Percentiles rank a stretch among this genome's conserved stretches.
Evolutionary conservation across 2,888 invertebrate genomes (phyloP).

Genomic region (Clunio marinus): DNA sequence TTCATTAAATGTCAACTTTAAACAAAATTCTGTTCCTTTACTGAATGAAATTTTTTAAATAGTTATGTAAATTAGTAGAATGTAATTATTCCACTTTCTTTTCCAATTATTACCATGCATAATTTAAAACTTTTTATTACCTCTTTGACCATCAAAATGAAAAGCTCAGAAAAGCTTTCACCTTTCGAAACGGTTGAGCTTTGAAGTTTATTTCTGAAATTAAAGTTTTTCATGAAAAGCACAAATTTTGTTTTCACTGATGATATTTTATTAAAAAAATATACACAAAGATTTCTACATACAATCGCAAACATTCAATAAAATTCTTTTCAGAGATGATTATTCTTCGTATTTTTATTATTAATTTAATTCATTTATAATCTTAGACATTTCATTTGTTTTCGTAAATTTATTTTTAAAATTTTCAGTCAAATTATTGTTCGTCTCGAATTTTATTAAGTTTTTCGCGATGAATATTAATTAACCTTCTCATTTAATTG

Average conservation of each 20-base stretch:
- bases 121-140: no score
- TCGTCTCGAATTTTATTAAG: background rate
- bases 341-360: background rate
- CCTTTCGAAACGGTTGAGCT: background rate
- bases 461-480: background rate
- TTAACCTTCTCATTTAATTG: background rate
- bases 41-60: no score
- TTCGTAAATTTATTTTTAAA: background rate
- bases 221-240: background rate
- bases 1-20: no score
- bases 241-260: background rate
- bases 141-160: background rate
- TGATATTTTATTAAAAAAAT: background rate
- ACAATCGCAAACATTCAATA: background rate
- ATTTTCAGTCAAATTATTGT: conserved; percentile 35
- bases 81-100: no score
- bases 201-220: no score
- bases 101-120: no score
- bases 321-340: background rate
- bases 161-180: background rate
- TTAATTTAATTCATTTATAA: background rate
- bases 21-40: no score
- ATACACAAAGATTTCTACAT: background rate
- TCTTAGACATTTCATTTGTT: background rate
- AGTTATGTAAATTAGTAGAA: no score